Percentiles rank a stretch among this genome's conserved stretches.
phyloP scores from a whole-genome alignment of 1,140 invertebrate genomes.

The Pseudomyrmex pallidus region DNA sequence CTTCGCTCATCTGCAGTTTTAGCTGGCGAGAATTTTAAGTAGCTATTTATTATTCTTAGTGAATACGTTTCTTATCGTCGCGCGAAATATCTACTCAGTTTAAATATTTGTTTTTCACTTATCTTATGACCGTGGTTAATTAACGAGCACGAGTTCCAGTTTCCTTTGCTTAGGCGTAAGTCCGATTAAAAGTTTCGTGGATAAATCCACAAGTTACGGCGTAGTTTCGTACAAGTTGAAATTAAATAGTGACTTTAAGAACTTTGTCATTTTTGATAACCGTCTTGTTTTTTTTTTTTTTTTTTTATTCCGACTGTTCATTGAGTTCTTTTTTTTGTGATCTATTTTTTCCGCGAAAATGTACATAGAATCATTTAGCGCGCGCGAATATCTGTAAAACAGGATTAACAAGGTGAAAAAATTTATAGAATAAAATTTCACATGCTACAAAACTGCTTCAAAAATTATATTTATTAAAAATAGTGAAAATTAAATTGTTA shows the following conservation, averaged over 20 bases:
- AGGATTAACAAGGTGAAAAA: not conserved
- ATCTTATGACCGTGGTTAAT: conserved; percentile 34
- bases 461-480: not conserved
- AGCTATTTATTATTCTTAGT: conserved; percentile 45
- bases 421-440: not conserved
- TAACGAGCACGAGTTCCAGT: conserved; percentile 28
- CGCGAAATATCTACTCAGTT: not conserved
- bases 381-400: too few relatives aligned
- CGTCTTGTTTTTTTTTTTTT: not conserved
- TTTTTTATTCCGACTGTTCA: not conserved
- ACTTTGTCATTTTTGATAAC: conserved; percentile 20
- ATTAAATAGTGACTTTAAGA: not conserved
- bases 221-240: not conserved
- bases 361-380: too few relatives aligned
- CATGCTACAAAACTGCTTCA: too few relatives aligned
- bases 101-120: conserved; percentile 55
- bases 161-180: conserved; percentile 26
- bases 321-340: too few relatives aligned
- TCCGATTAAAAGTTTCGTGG: conserved; percentile 41
- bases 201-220: not conserved
- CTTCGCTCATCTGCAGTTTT: conserved; percentile 31
- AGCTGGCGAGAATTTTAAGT: conserved; percentile 22
- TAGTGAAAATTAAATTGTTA: not conserved
- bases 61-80: conserved; percentile 40
- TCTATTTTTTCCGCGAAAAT: too few relatives aligned